Conservation (phyloP, 2,797 vertebrate genomes). For the Phrynocephalus vlangalii region DNA sequence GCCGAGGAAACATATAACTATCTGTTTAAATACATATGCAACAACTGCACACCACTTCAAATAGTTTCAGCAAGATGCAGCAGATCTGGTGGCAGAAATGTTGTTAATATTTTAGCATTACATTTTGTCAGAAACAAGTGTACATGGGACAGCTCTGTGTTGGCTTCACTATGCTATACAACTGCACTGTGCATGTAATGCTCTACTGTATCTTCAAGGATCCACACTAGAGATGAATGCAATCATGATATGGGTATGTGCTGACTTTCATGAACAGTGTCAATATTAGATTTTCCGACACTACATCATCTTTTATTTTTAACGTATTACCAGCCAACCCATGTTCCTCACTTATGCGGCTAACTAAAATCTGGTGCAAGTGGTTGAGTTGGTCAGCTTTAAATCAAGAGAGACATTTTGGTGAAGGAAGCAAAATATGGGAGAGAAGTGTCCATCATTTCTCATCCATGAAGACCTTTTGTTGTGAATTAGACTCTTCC, state of each 20-base stretch:
- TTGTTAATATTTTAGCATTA: conserved; percentile 41
- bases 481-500: neutral
- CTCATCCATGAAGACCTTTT: neutral
- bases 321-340: neutral
- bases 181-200: neutral
- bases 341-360: neutral
- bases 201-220: neutral
- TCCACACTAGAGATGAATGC: neutral
- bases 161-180: neutral
- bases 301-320: neutral
- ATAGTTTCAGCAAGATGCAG: conserved; percentile 36
- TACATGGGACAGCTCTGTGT: neutral
- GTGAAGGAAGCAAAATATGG: neutral
- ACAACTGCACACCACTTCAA: conserved; percentile 6
- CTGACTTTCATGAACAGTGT: neutral
- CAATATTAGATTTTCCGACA: neutral
- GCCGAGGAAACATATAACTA: conserved; percentile 52
- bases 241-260: neutral
- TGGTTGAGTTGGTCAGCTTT: no score
- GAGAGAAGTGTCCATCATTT: neutral
- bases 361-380: neutral
- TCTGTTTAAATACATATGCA: conserved; percentile 7
- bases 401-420: neutral
- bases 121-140: conserved; percentile 14
- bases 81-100: neutral